phyloP scores from a whole-genome alignment of 2,888 invertebrate species.

The Volucella bombylans region DNA sequence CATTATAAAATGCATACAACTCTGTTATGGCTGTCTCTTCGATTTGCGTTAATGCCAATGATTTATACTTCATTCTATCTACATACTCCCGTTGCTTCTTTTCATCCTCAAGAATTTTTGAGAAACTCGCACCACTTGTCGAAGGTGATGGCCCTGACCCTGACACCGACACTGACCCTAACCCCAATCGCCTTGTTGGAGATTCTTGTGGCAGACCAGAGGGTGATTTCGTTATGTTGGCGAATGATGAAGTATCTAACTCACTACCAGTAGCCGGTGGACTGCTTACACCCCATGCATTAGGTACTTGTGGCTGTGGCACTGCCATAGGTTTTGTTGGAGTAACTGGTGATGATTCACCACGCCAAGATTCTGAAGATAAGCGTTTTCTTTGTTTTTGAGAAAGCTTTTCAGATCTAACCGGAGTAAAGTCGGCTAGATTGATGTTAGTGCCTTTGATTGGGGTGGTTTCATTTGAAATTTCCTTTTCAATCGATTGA shows the following conservation, averaged over 20 bases:
- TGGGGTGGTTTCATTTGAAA: conserved; percentile 62
- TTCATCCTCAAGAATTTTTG: conserved; percentile 89
- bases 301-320: conserved; percentile 73
- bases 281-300: conserved; percentile 78
- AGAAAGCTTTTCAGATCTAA: conserved; percentile 82
- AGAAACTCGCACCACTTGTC: conserved; percentile 81
- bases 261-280: conserved; percentile 77
- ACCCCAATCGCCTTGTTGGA: conserved; percentile 2
- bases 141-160: conserved; percentile 54
- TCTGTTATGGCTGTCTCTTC: conserved; percentile 94
- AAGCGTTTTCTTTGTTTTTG: conserved; percentile 85
- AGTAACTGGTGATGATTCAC: conserved; percentile 24
- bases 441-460: conserved; percentile 77
- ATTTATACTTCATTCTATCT: conserved; percentile 88
- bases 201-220: conserved; percentile 53
- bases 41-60: conserved; percentile 90
- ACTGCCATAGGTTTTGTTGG: conserved; percentile 75
- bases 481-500: conserved; percentile 48
- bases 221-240: conserved; percentile 79
- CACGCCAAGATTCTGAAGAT: conserved; percentile 81
- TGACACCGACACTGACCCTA: background rate
- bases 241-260: conserved; percentile 79
- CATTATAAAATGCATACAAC: conserved; percentile 88
- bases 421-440: conserved; percentile 78
- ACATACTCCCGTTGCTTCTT: conserved; percentile 88